These are phyloP conservation scores for Philereme vetulata DNA, from an alignment of 2,888 invertebrate species.

Conservation along the genomic window DNA sequence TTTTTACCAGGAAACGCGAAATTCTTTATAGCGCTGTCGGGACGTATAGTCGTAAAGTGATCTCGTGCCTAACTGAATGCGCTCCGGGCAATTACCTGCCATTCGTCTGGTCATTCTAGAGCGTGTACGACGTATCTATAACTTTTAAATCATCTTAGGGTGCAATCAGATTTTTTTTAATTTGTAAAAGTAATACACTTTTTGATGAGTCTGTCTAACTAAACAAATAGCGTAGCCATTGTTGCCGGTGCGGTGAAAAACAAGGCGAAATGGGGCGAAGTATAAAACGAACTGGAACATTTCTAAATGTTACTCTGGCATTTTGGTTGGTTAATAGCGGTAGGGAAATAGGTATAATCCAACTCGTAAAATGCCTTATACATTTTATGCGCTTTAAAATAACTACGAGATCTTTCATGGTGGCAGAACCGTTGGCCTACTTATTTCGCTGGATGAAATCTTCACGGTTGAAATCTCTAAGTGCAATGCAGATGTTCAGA, in stretches of 20 bases:
- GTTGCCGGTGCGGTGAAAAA: conserved; percentile 43
- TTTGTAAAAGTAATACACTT: background rate
- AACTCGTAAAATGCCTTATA: conserved; percentile 16
- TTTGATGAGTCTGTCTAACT: background rate
- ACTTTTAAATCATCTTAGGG: too few species aligned
- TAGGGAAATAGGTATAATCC: conserved; percentile 31
- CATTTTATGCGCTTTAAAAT: conserved; percentile 18
- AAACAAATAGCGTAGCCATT: conserved; percentile 19
- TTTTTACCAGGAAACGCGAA: too few species aligned
- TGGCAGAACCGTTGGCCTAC: conserved; percentile 12
- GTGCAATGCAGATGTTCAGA: background rate
- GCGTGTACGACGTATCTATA: too few species aligned
- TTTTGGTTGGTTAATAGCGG: conserved; percentile 57
- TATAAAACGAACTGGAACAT: conserved; percentile 67
- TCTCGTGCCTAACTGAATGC: too few species aligned
- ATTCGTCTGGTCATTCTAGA: too few species aligned
- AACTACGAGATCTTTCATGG: conserved; percentile 8
- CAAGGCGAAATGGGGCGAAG: conserved; percentile 59
- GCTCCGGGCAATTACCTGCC: too few species aligned
- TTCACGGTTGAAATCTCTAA: background rate
- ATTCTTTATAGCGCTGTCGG: too few species aligned
- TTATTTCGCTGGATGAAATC: conserved; percentile 1
- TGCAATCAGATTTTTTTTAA: background rate
- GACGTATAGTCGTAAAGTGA: too few species aligned
- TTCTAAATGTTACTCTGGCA: conserved; percentile 76